These are phyloP conservation scores for Sebastes iracundus DNA, from an alignment of 2,797 vertebrate species.

Conservation along the genomic window DNA sequence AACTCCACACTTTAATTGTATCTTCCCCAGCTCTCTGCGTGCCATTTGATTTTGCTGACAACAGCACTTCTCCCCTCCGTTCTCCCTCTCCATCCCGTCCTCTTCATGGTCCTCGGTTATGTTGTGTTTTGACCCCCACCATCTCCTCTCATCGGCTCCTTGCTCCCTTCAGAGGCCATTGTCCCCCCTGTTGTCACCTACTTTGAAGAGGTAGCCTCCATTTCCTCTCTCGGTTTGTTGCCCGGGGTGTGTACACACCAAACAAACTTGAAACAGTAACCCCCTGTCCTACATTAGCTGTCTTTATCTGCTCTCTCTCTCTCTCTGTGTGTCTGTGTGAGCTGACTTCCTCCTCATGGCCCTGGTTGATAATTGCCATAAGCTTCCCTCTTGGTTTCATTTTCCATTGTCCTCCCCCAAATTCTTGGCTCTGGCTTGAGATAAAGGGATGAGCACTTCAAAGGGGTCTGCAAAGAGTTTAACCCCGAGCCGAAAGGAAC, in stretches of 20 bases:
- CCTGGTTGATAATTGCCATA: conserved; percentile 90
- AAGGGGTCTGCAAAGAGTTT: conserved; percentile 96
- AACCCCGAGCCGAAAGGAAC: conserved; percentile 92
- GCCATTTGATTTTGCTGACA: conserved; percentile 86
- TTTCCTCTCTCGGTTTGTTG: conserved; percentile 66
- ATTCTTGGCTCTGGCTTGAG: conserved; percentile 95
- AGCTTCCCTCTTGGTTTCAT: conserved; percentile 90
- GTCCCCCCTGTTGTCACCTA: conserved; percentile 75
- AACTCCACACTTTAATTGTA: conserved; percentile 85
- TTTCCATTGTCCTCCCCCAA: conserved; percentile 91
- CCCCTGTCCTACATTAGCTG: conserved; percentile 71
- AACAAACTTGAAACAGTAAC: conserved; percentile 77
- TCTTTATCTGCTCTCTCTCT: conserved; percentile 58
- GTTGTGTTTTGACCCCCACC: conserved; percentile 44
- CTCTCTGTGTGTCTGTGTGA: conserved; percentile 48
- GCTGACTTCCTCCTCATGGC: conserved; percentile 85
- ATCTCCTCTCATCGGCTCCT: conserved; percentile 61
- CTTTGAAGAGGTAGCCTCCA: conserved; percentile 68
- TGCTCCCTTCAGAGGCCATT: conserved; percentile 69
- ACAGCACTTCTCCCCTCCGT: conserved; percentile 59
- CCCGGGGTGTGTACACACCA: conserved; percentile 71
- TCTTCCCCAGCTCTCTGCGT: conserved; percentile 80
- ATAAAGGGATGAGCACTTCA: conserved; percentile 99
- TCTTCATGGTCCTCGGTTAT: conserved; percentile 25
- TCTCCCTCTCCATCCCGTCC: conserved; percentile 34